Evolutionary conservation across 2,888 invertebrate species (phyloP), one percentile per base, ranked within the genome.

Genomic region (Acanthosepion lycidas): DNA sequence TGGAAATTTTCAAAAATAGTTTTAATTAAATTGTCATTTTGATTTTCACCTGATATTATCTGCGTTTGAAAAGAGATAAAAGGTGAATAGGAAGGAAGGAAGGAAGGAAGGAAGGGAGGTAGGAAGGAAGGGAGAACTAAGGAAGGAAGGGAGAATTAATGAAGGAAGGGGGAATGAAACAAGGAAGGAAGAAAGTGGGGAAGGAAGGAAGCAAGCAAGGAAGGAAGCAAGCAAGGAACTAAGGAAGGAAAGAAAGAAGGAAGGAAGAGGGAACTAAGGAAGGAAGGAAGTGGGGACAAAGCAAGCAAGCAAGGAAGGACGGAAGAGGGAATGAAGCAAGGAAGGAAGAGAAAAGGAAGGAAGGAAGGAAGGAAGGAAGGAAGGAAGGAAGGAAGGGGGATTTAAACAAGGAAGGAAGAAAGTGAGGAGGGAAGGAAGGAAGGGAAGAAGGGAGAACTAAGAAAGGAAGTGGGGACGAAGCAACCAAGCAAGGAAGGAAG

Each of bases 11-110:
- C n/a, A n/a, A n/a, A 78, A 78, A 78, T 78, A 78, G 15, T n/a
- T 78, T 78, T 78, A 78, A 78, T 78, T 78, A 78, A 78, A 78
- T n/a, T 78, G n/a, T 78, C 78, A 78, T 78, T 78, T 78, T n/a
- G n/a, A n/a, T n/a, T n/a, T 59, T 33, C n/a, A 78, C n/a, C 78
- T n/a, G 78, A n/a, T n/a, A 33, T 33, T 78, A 9, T n/a, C 78
- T 78, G 15, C n/a, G 33, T 33, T 78, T 78, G 15, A 33, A 78
- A 78, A 33, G 15, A 0, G 33, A 12, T 1, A 9, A 78, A 78
- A 78, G 18, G 12, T 15, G 0, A 33, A n/a, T 12, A 78, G n/a
- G n/a, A 78, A n/a, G n/a, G 33, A 33, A 78, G 1, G n/a, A 78
- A n/a, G n/a, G n/a, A 78, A 78, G 12, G n/a, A 33, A 12, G 15